These are phyloP conservation scores for Neelides folsomi DNA, from an alignment of 2,888 invertebrate species.

Conservation along the genomic window DNA sequence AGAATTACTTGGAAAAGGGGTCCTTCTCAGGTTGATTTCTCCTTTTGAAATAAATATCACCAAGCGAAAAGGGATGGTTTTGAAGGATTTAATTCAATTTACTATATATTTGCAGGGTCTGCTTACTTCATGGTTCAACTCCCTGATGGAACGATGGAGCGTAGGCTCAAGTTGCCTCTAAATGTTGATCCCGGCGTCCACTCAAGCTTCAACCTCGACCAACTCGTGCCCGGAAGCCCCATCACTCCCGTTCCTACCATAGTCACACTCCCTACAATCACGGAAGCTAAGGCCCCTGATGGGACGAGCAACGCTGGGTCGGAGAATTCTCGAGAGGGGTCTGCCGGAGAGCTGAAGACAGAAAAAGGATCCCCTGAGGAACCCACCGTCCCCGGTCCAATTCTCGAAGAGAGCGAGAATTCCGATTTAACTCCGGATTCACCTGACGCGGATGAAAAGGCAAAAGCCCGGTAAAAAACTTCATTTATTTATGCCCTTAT, in stretches of 20 bases:
- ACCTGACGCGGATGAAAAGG: too few relatives aligned
- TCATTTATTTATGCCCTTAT: too few relatives aligned
- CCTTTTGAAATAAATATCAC: background rate
- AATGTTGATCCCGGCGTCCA: slow-evolving; percentile 90
- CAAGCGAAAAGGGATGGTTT: background rate
- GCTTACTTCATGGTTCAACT: slow-evolving; percentile 68
- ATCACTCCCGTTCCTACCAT: slow-evolving; percentile 69
- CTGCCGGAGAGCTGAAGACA: slow-evolving; percentile 11
- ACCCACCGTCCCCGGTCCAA: too few relatives aligned
- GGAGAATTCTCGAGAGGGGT: slow-evolving; percentile 15
- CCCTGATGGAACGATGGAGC: slow-evolving; percentile 82
- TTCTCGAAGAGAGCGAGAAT: too few relatives aligned
- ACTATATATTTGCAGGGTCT: slow-evolving; percentile 42
- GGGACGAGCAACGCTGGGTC: slow-evolving; percentile 41
- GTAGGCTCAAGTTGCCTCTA: slow-evolving; percentile 73
- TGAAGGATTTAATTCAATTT: background rate
- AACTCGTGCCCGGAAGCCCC: slow-evolving; percentile 57
- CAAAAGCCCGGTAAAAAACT: too few relatives aligned
- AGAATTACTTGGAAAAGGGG: slow-evolving; percentile 77
- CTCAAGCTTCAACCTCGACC: slow-evolving; percentile 72
- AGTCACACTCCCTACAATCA: slow-evolving; percentile 76
- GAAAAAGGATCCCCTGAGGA: too few relatives aligned
- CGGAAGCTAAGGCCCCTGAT: slow-evolving; percentile 50
- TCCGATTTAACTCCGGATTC: too few relatives aligned
- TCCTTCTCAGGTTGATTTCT: slow-evolving; percentile 52